Evolutionary conservation across 2,888 invertebrate species (phyloP).

Genomic region (Falcaria lacertinaria): DNA sequence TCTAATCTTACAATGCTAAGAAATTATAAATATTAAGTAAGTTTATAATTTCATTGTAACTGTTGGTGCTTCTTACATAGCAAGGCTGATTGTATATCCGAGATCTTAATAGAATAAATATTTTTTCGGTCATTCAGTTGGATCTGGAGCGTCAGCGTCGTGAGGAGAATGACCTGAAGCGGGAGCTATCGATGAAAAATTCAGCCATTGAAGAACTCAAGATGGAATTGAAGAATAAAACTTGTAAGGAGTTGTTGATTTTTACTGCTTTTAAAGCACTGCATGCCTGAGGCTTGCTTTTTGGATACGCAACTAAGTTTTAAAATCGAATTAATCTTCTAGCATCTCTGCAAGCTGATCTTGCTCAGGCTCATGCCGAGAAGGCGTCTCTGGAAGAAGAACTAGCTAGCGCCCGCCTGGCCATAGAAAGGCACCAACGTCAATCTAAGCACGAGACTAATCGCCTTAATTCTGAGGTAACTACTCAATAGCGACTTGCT

Average conservation of each 20-base stretch:
- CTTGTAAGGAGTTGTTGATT: slow-evolving; percentile 63
- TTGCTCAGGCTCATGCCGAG: slow-evolving; percentile 87
- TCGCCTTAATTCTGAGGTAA: slow-evolving; percentile 86
- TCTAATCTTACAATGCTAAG: too few relatives aligned
- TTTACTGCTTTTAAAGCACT: not conserved
- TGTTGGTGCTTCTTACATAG: too few relatives aligned
- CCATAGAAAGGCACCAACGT: slow-evolving; percentile 85
- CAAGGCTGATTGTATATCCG: too few relatives aligned
- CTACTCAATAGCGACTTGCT: not conserved
- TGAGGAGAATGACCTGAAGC: slow-evolving; percentile 85
- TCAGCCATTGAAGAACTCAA: slow-evolving; percentile 88
- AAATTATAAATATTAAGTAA: too few relatives aligned
- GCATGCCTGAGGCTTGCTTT: not conserved
- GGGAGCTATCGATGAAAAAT: slow-evolving; percentile 88
- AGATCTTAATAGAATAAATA: too few relatives aligned
- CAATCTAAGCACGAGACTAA: slow-evolving; percentile 87
- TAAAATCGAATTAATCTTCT: slow-evolving; percentile 31
- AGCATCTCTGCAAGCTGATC: slow-evolving; percentile 88
- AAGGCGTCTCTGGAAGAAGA: slow-evolving; percentile 90
- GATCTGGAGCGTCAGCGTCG: slow-evolving; percentile 89
- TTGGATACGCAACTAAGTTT: not conserved
- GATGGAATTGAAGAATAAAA: slow-evolving; percentile 88
- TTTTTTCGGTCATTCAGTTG: slow-evolving; percentile 51
- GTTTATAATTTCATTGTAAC: too few relatives aligned
- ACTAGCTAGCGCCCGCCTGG: slow-evolving; percentile 83